Evolutionary conservation across 2,888 invertebrate species (phyloP), one percentile per base, ranked within the genome.

Genomic region (Eristalinus aeneus): DNA sequence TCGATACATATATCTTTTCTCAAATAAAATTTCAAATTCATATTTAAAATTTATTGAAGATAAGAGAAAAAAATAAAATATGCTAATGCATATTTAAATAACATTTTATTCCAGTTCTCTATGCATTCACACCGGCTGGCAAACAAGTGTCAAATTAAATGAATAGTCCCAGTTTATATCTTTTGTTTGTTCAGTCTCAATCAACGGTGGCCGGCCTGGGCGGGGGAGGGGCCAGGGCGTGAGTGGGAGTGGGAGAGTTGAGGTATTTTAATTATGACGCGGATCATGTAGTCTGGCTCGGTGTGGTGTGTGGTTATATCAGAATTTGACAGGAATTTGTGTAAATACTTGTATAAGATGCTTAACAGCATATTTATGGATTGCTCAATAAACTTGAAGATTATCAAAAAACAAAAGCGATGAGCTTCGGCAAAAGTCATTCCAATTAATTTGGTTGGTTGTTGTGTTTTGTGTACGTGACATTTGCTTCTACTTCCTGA

Each of bases 71-170:
- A 46, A 46, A 46, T 39, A 71, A 65, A 64, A 64, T 69, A 74
- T 64, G 73, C 23, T 63, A 74, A 68, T 69, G 16, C 58, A 20
- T 60, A 12, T 78, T 63, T 64, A 56, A 58, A 74, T 34, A 73
- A 68, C 32, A 71, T 23, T 20, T 61, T 54, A 39, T 78, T 74
- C 71, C 63, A 58, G 68, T 69, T 69, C 36, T 60, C 64, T 71
- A 58, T 75, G 31, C 65, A 65, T 76, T 71, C 81, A 46, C 46
- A 76, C 81, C 76, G 81, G 81, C 76, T 71, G 64, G 65, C 69
- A 81, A 75, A 65, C 76, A 76, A 58, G 71, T 67, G 60, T 67
- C 69, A 64, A 64, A 65, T 61, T 71, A 34, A 71, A 71, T 81
- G 71, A 65, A 11, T 71, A 69, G 58, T 69, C 68, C 54, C 56